Conservation (phyloP, 2,797 vertebrate genomes). For the Ceryle rudis region DNA sequence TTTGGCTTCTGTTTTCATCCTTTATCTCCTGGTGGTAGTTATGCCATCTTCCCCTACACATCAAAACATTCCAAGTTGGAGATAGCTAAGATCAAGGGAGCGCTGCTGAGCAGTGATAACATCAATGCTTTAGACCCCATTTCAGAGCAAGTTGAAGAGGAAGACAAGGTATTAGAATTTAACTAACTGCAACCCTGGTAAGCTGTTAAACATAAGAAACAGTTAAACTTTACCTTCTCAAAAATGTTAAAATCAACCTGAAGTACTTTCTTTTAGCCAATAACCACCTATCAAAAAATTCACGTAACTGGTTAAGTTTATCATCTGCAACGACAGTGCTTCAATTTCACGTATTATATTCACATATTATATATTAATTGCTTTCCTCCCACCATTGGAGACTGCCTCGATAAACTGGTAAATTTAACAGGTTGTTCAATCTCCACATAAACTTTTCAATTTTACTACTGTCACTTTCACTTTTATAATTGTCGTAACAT, state of each 20-base stretch:
- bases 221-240: not conserved
- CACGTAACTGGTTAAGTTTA: not conserved
- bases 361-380: not conserved
- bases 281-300: not conserved
- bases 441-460: not conserved
- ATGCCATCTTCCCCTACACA: accelerated
- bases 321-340: not conserved
- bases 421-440: not conserved
- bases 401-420: not conserved
- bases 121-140: not conserved
- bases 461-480: not conserved
- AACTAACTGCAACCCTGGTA: not conserved
- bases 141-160: not conserved
- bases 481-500: not conserved
- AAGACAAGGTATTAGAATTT: not conserved
- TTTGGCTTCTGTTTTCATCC: not conserved
- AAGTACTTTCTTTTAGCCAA: not conserved
- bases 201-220: not conserved
- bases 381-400: not conserved
- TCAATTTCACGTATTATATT: not conserved
- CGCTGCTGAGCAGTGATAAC: constrained; percentile 17
- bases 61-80: not conserved
- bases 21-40: not conserved
- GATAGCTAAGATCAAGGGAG: constrained; percentile 1
- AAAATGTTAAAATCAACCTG: not conserved